Conservation (phyloP, 2,888 invertebrate genomes). For the Polydrusus pterygomalis region DNA sequence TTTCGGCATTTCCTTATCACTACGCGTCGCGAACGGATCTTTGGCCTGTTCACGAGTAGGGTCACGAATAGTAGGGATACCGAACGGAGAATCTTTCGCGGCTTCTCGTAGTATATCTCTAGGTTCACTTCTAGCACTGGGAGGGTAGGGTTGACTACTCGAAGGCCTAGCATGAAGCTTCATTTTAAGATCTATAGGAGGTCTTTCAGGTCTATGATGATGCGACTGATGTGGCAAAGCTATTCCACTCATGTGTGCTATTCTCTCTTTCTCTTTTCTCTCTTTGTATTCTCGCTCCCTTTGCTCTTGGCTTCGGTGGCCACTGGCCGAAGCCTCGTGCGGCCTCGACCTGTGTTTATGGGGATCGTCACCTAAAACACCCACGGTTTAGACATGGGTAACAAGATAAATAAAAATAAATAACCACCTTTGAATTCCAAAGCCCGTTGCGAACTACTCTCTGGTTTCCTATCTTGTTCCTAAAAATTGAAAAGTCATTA, state of each 20-base stretch:
- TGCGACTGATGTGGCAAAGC: slow-evolving; percentile 59
- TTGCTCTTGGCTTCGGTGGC: slow-evolving; percentile 72
- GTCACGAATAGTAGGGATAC: slow-evolving; percentile 58
- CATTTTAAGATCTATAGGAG: slow-evolving; percentile 66
- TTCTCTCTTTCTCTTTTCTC: slow-evolving; percentile 77
- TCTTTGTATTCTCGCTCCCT: slow-evolving; percentile 78
- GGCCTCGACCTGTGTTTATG: slow-evolving; percentile 67
- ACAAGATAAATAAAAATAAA: slow-evolving; percentile 33
- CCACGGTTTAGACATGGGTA: slow-evolving; percentile 37
- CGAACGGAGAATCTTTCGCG: slow-evolving; percentile 64
- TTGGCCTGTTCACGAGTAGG: slow-evolving; percentile 56
- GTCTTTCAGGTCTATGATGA: slow-evolving; percentile 59
- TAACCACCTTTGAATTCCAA: slow-evolving; percentile 52
- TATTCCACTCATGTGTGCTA: slow-evolving; percentile 68
- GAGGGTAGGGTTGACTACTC: slow-evolving; percentile 40
- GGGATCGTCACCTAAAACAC: slow-evolving; percentile 59
- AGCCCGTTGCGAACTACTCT: slow-evolving; percentile 27
- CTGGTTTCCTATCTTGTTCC: slow-evolving; percentile 48
- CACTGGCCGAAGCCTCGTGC: slow-evolving; percentile 65
- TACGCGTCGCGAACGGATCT: slow-evolving; percentile 52
- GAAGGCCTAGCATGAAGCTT: slow-evolving; percentile 64
- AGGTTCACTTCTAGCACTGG: slow-evolving; percentile 60
- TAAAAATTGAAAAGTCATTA: slow-evolving; percentile 35
- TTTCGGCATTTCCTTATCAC: slow-evolving; percentile 59
- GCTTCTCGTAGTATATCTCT: slow-evolving; percentile 68